Evolutionary conservation across 2,113 vertebrate genomes (phyloP), one percentile per base, ranked within the genome.

Genomic region (Colossoma macropomum): DNA sequence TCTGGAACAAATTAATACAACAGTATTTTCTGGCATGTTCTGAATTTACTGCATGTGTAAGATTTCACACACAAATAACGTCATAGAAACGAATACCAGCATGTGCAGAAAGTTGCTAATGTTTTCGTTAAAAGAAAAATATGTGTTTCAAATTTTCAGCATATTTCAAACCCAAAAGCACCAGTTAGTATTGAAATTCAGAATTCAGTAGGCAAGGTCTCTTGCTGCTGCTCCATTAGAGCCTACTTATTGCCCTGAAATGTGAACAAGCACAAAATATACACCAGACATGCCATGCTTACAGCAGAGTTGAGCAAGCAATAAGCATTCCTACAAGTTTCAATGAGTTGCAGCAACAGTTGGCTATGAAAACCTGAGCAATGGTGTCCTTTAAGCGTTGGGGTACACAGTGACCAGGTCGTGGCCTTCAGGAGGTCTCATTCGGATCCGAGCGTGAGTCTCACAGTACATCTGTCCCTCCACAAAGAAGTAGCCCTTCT

Each of bases 401-500:
- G 95, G 95, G 69, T 95, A 97, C 38, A 96, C 92, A 0, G 95
- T 95, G 1, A 96, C 94, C 0, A 93, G 92, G 82, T 96, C 95
- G 0, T 96, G 96, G 82, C 96, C 96, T 84, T 96, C 95, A 0
- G 96, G 94, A 15, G 96, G 96, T 83, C 92, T 91, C 79, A 89
- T 95, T 85, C 95, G 93, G 86, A 95, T 92, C 12, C 95, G 91
- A 0, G 96, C 96, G 0, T 97, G 96, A 15, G 86, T 89, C 87
- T 97, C 96, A 25, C 96, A 97, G 91, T 96, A 97, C 16, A 96
- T 88, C 12, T 96, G 95, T 3, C 95, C 96, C 80, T 96, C 96
- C 91, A 96, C 94, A 32, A 96, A 96, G 93, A 96, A 97, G 88
- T 96, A 97, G 56, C 96, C 96, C 85, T 96, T 96, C 76, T 96